Evolutionary conservation across 2,888 invertebrate genomes (phyloP).

Genomic region (Trichogramma dendrolimi): DNA sequence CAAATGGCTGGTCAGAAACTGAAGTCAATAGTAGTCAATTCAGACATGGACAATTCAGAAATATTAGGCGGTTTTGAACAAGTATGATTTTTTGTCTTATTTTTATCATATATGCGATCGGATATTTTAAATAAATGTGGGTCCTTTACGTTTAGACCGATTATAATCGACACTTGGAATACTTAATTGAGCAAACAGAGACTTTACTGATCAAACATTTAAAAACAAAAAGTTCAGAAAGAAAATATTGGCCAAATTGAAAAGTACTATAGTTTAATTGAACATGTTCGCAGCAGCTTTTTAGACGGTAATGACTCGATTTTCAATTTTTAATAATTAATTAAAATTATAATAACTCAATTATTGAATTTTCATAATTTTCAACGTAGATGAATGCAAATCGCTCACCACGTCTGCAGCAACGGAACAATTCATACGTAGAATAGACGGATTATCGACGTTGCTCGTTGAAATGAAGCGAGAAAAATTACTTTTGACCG

Average conservation of each 20-base stretch:
- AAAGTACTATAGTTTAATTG: conserved; percentile 39
- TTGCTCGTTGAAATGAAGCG: conserved; percentile 42
- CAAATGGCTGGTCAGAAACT: conserved; percentile 70
- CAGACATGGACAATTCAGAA: conserved; percentile 92
- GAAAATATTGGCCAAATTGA: conserved; percentile 36
- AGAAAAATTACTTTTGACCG: conserved; percentile 20
- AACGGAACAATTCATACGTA: conserved; percentile 50
- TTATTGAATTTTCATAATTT: conserved; percentile 13
- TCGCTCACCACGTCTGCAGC: conserved; percentile 51
- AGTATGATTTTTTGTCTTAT: conserved; percentile 50
- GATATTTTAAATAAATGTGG: not conserved
- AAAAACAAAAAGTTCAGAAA: conserved; percentile 45
- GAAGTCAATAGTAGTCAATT: conserved; percentile 75
- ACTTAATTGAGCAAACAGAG: conserved; percentile 60
- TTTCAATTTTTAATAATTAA: not conserved
- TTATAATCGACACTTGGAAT: conserved; percentile 70
- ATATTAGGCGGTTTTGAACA: conserved; percentile 97
- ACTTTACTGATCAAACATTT: conserved; percentile 55
- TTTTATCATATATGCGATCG: not conserved
- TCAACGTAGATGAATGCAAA: conserved; percentile 30
- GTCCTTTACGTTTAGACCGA: conserved; percentile 56
- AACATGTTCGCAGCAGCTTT: conserved; percentile 39
- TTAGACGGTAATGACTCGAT: conserved; percentile 37
- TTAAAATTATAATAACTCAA: conserved; percentile 1
- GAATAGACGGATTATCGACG: conserved; percentile 46